Conservation (phyloP, 2,888 invertebrate species). For the Drosophila cognata region DNA sequence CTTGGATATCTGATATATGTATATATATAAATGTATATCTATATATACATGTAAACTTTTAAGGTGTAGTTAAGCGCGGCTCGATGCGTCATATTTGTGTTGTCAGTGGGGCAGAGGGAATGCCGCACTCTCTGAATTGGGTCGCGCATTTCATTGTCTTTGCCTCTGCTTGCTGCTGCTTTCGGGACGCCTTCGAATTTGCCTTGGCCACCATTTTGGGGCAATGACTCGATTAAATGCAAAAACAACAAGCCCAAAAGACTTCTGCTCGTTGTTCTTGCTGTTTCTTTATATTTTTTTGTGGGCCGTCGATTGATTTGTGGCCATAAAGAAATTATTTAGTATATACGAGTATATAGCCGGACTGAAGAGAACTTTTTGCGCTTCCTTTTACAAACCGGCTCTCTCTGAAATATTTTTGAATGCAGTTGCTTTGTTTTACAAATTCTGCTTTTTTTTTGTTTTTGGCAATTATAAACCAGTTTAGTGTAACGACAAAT, state of each 20-base stretch:
- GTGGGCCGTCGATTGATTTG: conserved; percentile 24
- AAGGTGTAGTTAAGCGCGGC: conserved; percentile 21
- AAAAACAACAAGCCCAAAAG: conserved; percentile 20
- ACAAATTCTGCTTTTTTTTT: background rate
- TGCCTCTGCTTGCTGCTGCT: conserved; percentile 43
- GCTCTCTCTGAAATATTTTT: conserved; percentile 9
- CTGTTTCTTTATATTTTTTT: conserved; percentile 1
- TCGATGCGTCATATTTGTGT: conserved; percentile 52
- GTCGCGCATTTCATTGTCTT: conserved; percentile 69
- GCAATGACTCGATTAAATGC: conserved; percentile 74
- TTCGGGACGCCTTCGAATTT: conserved; percentile 51
- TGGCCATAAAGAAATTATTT: conserved; percentile 26
- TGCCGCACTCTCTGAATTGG: conserved; percentile 61
- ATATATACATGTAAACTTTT: background rate
- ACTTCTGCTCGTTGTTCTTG: conserved; percentile 11
- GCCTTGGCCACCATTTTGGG: conserved; percentile 69
- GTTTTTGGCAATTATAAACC: conserved; percentile 64
- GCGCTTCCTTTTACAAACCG: conserved; percentile 37
- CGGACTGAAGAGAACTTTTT: conserved; percentile 29
- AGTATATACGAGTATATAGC: conserved; percentile 23
- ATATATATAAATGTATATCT: background rate
- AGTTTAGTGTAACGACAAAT: conserved; percentile 61
- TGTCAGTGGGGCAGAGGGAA: conserved; percentile 31
- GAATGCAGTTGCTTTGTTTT: conserved; percentile 40
- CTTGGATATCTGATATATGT: background rate